phyloP scores from a whole-genome alignment of 2,888 invertebrate genomes.

The Monopis laevigella region DNA sequence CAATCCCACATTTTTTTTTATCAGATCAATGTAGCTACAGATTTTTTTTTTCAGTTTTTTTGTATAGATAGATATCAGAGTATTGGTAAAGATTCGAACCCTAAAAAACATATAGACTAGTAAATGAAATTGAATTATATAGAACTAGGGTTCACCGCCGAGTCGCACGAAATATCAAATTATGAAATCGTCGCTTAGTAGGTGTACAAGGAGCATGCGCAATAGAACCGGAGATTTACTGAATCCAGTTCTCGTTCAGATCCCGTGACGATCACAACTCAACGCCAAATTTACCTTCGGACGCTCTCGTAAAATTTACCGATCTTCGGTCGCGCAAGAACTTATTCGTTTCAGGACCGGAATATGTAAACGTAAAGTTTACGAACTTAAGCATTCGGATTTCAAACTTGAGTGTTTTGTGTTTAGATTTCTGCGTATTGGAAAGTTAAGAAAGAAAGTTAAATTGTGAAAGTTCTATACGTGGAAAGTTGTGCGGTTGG shows the following conservation, averaged over 20 bases:
- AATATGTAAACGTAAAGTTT: too few species aligned
- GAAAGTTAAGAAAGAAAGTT: constrained; percentile 3
- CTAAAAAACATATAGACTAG: constrained; percentile 30
- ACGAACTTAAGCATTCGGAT: too few species aligned
- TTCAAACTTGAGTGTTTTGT: too few species aligned
- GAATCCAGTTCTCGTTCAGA: constrained; percentile 1
- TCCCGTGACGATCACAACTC: constrained; percentile 4
- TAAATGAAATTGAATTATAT: constrained; percentile 60
- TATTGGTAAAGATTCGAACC: constrained; percentile 14
- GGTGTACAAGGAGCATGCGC: constrained; percentile 51
- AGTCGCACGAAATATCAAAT: constrained; percentile 61
- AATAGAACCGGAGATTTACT: constrained; percentile 17
- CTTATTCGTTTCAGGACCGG: too few species aligned
- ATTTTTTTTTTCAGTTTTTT: too few species aligned
- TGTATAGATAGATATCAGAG: too few species aligned
- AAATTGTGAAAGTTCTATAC: constrained; percentile 3
- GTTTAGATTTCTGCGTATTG: too few species aligned
- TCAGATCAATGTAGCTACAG: too few species aligned
- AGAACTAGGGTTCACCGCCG: constrained; percentile 53
- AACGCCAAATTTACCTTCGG: too few species aligned
- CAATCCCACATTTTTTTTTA: too few species aligned
- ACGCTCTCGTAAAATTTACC: too few species aligned
- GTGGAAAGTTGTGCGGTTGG: background rate
- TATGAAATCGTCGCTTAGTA: constrained; percentile 27
- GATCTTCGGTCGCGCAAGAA: too few species aligned